A percentile compares a stretch with the other conserved stretches of the same genome.
Conservation (phyloP, 1,140 invertebrate species). For the Asbolus verrucosus region DNA sequence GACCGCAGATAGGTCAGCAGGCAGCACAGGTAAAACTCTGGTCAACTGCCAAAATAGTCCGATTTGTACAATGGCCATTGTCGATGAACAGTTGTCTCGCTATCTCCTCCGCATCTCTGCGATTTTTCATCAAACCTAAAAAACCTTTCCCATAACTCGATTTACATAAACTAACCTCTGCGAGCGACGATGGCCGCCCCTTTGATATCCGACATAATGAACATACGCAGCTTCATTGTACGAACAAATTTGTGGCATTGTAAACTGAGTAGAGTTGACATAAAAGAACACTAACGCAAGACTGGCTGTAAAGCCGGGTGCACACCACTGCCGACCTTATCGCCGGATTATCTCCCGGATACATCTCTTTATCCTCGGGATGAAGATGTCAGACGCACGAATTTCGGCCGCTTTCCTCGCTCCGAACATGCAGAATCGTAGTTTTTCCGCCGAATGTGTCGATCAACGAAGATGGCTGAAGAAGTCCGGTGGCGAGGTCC, state of each 20-base stretch:
- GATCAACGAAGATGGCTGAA: constrained; percentile 6
- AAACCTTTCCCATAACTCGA: constrained; percentile 2
- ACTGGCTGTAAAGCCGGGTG: constrained; percentile 51
- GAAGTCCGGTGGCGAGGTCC: constrained; percentile 37
- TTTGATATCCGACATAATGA: constrained; percentile 51
- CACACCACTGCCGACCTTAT: constrained; percentile 54
- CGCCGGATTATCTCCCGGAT: constrained; percentile 60
- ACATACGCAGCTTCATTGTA: constrained; percentile 56
- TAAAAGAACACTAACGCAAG: constrained; percentile 54
- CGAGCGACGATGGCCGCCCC: constrained; percentile 16
- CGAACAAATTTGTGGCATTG: constrained; percentile 59
- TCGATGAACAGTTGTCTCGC: constrained; percentile 6
- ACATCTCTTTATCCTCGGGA: constrained; percentile 59
- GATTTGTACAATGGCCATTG: constrained; percentile 49
- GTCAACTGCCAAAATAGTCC: constrained; percentile 55
- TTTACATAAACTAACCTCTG: constrained; percentile 12
- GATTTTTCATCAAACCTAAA: background rate
- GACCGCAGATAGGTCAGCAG: constrained; percentile 46
- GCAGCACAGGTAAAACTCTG: constrained; percentile 49
- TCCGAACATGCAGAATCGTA: no score
- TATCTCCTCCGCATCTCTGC: constrained; percentile 4
- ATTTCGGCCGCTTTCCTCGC: no score
- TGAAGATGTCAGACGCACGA: constrained; percentile 62
- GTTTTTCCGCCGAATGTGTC: no score
- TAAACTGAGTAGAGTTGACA: constrained; percentile 55